Evolutionary conservation across 37 sponge, comb jelly and placozoan species (phyloP), one percentile per base, ranked within the genome.

Genomic region (Hexactinellida sp.): DNA sequence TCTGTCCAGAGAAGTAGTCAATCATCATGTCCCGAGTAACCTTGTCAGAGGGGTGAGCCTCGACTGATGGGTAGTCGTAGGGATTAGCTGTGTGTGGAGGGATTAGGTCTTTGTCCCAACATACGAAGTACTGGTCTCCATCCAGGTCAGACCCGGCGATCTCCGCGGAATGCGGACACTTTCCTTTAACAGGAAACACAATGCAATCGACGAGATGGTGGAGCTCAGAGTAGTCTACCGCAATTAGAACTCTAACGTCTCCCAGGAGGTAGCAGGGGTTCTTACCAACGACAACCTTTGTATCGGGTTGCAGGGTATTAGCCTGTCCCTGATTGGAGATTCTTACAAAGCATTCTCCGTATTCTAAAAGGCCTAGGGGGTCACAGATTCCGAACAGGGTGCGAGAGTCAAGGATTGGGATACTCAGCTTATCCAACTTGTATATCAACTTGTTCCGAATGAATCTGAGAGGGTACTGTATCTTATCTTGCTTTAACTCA

Each of bases 131-230:
- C 87, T 93, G 89, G 83, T 93, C 93, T 0, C 93, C 93, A 84
- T 93, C 93, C 38, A 93, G 84, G 54, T 93, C 93, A n/a, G 91
- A 90, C 5, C 93, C 93, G 36, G 93, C 91, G n/a, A 93, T 93
- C 86, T 93, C 93, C 0, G 83, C 54, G 5, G 93, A 88, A 54
- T 93, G 93, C 0, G 93, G 93, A 39, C 84, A 54, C 63, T 91
- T 82, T 25, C 93, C 93, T 41, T 85, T 85, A 9, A 86, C 88
- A 1, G 93, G 93, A 39, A 93, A 93, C 0, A 93, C 93, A 84
- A 93, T 91, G 82, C 93, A 93, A 38, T 93, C 93, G 21, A 89
- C 87, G 13, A 93, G 87, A 71, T 93, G 90, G 21, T 92, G 38
- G 24, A 92, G 54, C 24, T 55, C 55, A 28, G 86, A 83, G 1